These are phyloP conservation scores for Callyntrura guangdongensis DNA, from an alignment of 2,888 invertebrate species.

Conservation along the genomic window DNA sequence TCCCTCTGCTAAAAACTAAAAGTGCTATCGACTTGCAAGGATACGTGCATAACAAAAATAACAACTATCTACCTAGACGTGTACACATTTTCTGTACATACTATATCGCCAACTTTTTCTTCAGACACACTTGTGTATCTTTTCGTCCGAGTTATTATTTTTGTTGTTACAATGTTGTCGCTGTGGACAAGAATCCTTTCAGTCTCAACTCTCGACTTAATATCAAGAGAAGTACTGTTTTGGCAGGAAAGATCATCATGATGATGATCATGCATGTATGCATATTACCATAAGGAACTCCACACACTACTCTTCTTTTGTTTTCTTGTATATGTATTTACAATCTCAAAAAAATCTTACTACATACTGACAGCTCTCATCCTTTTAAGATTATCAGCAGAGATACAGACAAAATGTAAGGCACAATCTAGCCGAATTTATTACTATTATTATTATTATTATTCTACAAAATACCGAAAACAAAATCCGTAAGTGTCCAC, in stretches of 20 bases:
- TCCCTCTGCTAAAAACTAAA: neutral
- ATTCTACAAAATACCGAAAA: neutral
- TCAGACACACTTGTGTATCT: constrained; percentile 3
- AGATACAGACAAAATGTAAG: constrained; percentile 9
- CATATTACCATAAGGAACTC: neutral
- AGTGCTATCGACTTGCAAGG: constrained; percentile 50
- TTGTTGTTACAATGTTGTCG: constrained; percentile 53
- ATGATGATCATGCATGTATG: neutral
- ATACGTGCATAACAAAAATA: neutral
- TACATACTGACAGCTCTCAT: constrained; percentile 38
- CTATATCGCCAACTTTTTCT: neutral
- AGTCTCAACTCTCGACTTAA: constrained; percentile 37
- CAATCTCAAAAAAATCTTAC: constrained; percentile 37
- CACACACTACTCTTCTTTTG: neutral
- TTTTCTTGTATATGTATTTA: constrained; percentile 22
- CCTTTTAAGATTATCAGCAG: constrained; percentile 21
- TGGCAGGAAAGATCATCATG: constrained; percentile 13
- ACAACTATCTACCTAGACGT: neutral
- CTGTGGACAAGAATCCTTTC: constrained; percentile 54
- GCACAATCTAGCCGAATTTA: constrained; percentile 1
- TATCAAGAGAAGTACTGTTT: constrained; percentile 3
- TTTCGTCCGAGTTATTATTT: neutral
- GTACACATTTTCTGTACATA: neutral
- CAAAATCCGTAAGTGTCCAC: constrained; percentile 12
- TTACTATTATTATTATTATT: neutral